Evolutionary conservation across 2,113 vertebrate genomes (phyloP).

Genomic region (Galbula dea): DNA sequence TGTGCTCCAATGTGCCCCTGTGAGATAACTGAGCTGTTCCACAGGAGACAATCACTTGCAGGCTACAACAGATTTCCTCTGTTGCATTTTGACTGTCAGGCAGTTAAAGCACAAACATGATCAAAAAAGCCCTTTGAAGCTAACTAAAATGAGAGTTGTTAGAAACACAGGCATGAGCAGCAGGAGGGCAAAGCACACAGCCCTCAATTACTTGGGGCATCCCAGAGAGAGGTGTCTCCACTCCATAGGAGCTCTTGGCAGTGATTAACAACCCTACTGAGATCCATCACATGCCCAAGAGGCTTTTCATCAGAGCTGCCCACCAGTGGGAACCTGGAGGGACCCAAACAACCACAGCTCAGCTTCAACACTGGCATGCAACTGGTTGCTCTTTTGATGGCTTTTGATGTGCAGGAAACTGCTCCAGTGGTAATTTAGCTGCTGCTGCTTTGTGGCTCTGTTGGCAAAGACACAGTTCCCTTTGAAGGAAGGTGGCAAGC

Average conservation of each 20-base stretch:
- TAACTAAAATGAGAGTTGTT: neutral
- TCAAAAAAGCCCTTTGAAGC: neutral
- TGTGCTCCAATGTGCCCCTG: neutral
- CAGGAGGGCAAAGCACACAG: neutral
- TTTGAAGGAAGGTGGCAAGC: neutral
- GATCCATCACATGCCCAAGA: neutral
- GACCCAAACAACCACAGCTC: neutral
- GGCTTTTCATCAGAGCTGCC: neutral
- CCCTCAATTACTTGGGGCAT: accelerated
- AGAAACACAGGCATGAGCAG: neutral
- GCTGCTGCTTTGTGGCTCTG: neutral
- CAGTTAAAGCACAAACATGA: neutral
- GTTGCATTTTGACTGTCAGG: neutral
- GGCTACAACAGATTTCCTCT: neutral
- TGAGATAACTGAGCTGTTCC: neutral
- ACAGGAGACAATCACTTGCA: neutral
- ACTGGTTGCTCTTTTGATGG: neutral
- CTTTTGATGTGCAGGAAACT: neutral
- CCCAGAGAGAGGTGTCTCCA: neutral
- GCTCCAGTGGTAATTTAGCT: neutral
- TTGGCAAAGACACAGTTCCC: neutral
- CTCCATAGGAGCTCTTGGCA: neutral
- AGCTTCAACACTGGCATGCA: neutral
- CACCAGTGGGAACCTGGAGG: neutral
- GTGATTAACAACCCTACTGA: neutral